These are phyloP conservation scores for Antrozous pallidus DNA, from an alignment of 2,797 vertebrate species.

Conservation along the genomic window DNA sequence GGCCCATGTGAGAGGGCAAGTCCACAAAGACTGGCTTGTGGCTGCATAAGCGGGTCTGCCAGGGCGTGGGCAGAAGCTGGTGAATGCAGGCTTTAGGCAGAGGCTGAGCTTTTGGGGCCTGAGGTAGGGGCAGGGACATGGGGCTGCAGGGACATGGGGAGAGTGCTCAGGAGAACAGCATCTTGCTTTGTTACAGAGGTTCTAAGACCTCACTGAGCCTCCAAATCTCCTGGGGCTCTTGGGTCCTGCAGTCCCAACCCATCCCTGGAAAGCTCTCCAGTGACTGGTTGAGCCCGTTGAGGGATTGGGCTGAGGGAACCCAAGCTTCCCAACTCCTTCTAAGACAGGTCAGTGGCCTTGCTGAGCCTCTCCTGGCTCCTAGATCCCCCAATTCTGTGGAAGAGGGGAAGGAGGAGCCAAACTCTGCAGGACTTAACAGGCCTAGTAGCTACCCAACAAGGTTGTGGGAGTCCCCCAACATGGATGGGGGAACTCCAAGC, in stretches of 20 bases:
- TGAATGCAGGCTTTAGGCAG: neutral
- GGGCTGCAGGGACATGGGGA: neutral
- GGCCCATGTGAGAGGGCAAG: neutral
- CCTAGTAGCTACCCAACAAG: neutral
- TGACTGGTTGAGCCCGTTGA: neutral
- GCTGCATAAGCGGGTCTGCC: neutral
- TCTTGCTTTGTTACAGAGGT: neutral
- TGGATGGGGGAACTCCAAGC: neutral
- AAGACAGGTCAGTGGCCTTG: neutral
- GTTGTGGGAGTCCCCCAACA: neutral
- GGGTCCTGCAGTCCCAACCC: neutral
- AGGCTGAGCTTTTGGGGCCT: neutral
- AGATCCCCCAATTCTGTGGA: neutral
- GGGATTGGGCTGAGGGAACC: neutral
- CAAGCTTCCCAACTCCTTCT: neutral
- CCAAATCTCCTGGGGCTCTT: neutral
- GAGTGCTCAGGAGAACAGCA: neutral
- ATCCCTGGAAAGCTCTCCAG: neutral
- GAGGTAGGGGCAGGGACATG: neutral
- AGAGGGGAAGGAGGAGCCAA: neutral
- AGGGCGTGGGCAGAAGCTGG: neutral
- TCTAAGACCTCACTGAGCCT: neutral
- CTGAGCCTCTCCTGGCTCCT: neutral
- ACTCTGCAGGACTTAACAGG: neutral
- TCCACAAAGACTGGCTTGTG: conserved; percentile 68